These are phyloP conservation scores for Zaprionus vittiger DNA, from an alignment of 1,140 invertebrate species.

Conservation along the genomic window DNA sequence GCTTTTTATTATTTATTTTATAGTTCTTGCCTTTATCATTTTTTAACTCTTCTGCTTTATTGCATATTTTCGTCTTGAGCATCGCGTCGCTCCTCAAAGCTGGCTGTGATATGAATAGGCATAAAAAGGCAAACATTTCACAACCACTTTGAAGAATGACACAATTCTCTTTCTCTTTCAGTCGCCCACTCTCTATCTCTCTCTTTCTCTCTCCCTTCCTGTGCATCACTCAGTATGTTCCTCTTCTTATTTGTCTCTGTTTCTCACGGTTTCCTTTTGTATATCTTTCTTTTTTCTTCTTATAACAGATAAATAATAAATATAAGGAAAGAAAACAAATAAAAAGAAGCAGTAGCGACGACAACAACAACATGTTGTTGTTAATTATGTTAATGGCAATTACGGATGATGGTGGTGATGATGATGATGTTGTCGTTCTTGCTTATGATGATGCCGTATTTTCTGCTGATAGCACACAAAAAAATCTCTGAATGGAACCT, in stretches of 20 bases:
- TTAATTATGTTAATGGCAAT: constrained; percentile 47
- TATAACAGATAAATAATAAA: constrained; percentile 58
- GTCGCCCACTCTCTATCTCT: background rate
- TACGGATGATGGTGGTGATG: constrained; percentile 4
- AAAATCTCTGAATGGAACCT: constrained; percentile 31
- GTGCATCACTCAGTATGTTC: background rate
- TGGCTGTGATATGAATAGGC: constrained; percentile 93
- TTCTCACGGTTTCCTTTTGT: constrained; percentile 59
- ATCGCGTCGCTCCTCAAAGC: constrained; percentile 91
- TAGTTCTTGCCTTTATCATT: background rate
- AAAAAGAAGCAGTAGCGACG: constrained; percentile 28
- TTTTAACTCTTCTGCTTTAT: constrained; percentile 24
- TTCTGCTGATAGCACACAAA: constrained; percentile 37
- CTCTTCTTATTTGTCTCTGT: constrained; percentile 17
- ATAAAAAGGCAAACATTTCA: constrained; percentile 88
- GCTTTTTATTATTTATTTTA: constrained; percentile 3
- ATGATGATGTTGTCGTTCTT: constrained; percentile 20
- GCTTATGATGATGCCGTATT: background rate
- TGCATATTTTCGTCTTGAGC: constrained; percentile 55
- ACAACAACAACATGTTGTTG: constrained; percentile 46
- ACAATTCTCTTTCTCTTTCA: constrained; percentile 61
- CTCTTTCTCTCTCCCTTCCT: background rate
- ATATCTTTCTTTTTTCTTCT: constrained; percentile 25
- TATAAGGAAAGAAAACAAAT: constrained; percentile 44
- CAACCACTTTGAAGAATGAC: constrained; percentile 89